Evolutionary conservation across 2,888 invertebrate species (phyloP).

Genomic region (Erebia aethiops): DNA sequence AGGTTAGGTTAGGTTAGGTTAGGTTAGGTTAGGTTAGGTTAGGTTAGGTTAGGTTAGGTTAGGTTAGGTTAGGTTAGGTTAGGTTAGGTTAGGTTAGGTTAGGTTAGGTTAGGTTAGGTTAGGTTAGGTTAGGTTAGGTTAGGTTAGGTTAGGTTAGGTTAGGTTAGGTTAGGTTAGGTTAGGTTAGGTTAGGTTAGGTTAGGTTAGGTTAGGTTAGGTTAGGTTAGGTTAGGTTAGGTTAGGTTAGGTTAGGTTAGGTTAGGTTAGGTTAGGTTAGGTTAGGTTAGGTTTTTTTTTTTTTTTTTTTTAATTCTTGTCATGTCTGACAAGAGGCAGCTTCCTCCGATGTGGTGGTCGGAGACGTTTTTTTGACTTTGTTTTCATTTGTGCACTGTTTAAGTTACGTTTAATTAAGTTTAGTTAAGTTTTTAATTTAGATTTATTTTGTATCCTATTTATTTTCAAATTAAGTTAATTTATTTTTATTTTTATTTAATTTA

Average conservation of each 20-base stretch:
- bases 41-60: conserved; percentile 13
- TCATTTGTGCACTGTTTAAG: too few species aligned
- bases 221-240: conserved; percentile 7
- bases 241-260: conserved; percentile 8
- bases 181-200: conserved; percentile 13
- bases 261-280: neutral
- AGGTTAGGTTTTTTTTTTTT: too few species aligned
- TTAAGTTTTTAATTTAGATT: too few species aligned
- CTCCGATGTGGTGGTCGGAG: too few species aligned
- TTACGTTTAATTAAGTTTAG: too few species aligned
- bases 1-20: conserved; percentile 13
- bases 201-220: conserved; percentile 7
- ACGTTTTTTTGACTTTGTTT: too few species aligned
- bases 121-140: conserved; percentile 13
- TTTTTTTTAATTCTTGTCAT: too few species aligned
- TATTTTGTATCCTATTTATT: too few species aligned
- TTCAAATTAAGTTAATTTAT: too few species aligned
- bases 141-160: conserved; percentile 12
- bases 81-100: conserved; percentile 13
- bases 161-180: conserved; percentile 12
- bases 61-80: conserved; percentile 13
- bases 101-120: conserved; percentile 11
- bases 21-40: conserved; percentile 13
- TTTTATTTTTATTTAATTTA: too few species aligned
- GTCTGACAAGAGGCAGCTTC: too few species aligned